Conservation (phyloP, 2,113 vertebrate species). For the Mustelus asterias region DNA sequence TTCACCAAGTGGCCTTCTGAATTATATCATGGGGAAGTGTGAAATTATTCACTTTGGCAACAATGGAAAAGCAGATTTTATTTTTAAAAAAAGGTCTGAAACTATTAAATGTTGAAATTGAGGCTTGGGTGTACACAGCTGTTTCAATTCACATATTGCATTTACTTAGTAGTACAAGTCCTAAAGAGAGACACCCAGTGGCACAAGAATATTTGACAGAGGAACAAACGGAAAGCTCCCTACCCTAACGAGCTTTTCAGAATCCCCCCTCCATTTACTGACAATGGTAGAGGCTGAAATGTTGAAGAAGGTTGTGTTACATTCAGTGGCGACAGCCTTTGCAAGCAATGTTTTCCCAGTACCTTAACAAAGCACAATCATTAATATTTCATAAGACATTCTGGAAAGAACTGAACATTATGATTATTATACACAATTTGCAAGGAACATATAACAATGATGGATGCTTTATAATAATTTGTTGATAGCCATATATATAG, state of each 20-base stretch:
- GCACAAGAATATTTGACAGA: not conserved
- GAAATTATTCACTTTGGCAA: no score
- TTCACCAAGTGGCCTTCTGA: no score
- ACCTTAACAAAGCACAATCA: conserved; percentile 53
- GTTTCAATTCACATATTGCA: not conserved
- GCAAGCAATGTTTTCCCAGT: conserved; percentile 93
- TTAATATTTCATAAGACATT: conserved; percentile 24
- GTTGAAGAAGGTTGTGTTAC: conserved; percentile 95
- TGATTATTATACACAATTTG: not conserved
- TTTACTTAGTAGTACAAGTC: not conserved
- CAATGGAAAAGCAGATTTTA: no score
- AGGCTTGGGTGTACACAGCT: no score
- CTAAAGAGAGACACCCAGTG: not conserved
- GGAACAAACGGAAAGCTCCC: conserved; percentile 38
- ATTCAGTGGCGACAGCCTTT: conserved; percentile 93
- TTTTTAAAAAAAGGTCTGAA: no score
- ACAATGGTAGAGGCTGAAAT: conserved; percentile 95
- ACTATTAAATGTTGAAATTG: no score
- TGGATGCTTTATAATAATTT: not conserved
- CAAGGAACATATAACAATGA: not conserved
- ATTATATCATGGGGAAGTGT: no score
- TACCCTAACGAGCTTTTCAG: conserved; percentile 93
- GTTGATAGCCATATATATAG: not conserved
- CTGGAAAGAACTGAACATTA: not conserved
- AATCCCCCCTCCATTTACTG: conserved; percentile 97